Evolutionary conservation across 2,797 vertebrate genomes (phyloP).

Genomic region (Ctenopoma multispine): DNA sequence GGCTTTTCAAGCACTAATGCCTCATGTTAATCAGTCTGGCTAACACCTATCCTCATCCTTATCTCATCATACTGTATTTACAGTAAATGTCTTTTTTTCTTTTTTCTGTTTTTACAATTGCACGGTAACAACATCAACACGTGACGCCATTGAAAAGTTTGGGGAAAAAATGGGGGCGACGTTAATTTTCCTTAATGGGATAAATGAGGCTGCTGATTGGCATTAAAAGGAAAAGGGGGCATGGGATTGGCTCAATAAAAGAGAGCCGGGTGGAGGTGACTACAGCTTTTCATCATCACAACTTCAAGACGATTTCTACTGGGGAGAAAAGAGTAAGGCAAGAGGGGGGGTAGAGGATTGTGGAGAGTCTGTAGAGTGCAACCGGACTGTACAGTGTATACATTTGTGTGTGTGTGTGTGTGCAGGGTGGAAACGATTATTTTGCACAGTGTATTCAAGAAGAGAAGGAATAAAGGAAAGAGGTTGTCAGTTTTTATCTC

Average conservation of each 20-base stretch:
- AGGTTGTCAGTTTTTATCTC: conserved; percentile 38
- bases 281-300: conserved; percentile 56
- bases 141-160: conserved; percentile 74
- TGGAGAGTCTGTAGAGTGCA: conserved; percentile 23
- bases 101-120: conserved; percentile 70
- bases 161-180: conserved; percentile 45
- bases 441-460: conserved; percentile 69
- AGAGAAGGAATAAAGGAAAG: conserved; percentile 24
- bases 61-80: neutral
- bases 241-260: conserved; percentile 47
- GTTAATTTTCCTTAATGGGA: neutral
- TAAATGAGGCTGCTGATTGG: conserved; percentile 26
- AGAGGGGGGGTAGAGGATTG: conserved; percentile 37
- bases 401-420: conserved; percentile 13
- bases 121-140: conserved; percentile 82
- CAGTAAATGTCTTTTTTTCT: conserved; percentile 15
- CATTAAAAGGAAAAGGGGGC: conserved; percentile 11
- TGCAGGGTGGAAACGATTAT: neutral
- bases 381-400: neutral
- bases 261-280: conserved; percentile 42
- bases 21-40: neutral
- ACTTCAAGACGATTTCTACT: conserved; percentile 59
- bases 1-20: conserved; percentile 5
- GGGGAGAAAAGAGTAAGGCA: conserved; percentile 57
- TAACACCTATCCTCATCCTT: neutral